A percentile compares a stretch with the other conserved stretches of the same genome.
These are phyloP conservation scores for Knipowitschia caucasica DNA, from an alignment of 2,797 vertebrate genomes.

Conservation along the genomic window DNA sequence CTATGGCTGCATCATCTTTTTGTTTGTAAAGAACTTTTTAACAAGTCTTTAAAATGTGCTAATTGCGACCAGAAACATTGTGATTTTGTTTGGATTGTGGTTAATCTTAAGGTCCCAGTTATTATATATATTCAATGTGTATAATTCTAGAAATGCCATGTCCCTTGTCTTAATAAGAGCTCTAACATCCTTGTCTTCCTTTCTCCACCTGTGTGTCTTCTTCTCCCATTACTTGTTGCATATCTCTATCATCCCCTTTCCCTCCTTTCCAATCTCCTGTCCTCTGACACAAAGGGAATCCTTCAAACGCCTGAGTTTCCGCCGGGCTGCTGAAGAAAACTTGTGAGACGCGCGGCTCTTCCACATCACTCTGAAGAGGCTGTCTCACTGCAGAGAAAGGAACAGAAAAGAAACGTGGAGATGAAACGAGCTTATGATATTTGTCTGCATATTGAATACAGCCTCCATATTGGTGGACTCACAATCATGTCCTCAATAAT, in stretches of 20 bases:
- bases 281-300: slow-evolving; percentile 69
- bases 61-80: no score
- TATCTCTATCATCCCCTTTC: slow-evolving; percentile 1
- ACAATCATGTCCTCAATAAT: slow-evolving; percentile 25
- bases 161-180: not conserved
- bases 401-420: slow-evolving; percentile 27
- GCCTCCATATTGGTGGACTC: slow-evolving; percentile 24
- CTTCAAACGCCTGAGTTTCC: slow-evolving; percentile 80
- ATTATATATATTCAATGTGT: no score
- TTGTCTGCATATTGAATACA: slow-evolving; percentile 7
- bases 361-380: slow-evolving; percentile 31
- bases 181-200: slow-evolving; percentile 3
- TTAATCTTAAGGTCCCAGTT: no score
- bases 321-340: slow-evolving; percentile 75
- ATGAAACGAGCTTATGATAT: slow-evolving; percentile 31
- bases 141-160: no score
- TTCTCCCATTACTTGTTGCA: slow-evolving; percentile 14
- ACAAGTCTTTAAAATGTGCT: no score
- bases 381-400: slow-evolving; percentile 32
- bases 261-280: slow-evolving; percentile 12
- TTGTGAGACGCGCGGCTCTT: slow-evolving; percentile 61
- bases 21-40: no score
- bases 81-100: no score
- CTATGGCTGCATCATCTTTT: no score
- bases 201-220: slow-evolving; percentile 4